These are phyloP conservation scores for Gobius niger DNA, from an alignment of 2,113 vertebrate species.

Conservation along the genomic window DNA sequence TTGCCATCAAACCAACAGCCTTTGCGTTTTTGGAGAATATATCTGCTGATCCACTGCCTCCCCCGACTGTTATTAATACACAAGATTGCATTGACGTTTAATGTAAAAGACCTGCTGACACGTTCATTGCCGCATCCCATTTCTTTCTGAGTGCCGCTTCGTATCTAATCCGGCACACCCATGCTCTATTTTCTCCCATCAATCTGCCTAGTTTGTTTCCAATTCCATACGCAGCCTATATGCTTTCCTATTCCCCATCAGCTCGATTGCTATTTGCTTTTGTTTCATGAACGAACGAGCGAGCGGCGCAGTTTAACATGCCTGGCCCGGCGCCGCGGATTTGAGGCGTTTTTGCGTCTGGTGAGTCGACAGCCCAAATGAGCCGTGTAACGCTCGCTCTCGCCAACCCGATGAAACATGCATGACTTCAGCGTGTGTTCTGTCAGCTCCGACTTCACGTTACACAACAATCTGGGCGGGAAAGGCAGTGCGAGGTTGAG, in stretches of 20 bases:
- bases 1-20: too few species aligned
- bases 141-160: neutral
- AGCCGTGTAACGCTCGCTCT: slow-evolving; percentile 58
- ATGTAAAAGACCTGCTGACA: neutral
- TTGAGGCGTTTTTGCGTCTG: slow-evolving; percentile 39
- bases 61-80: neutral
- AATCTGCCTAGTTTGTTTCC: neutral
- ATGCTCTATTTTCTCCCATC: neutral
- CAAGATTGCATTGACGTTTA: neutral
- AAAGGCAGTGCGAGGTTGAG: too few species aligned
- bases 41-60: too few species aligned
- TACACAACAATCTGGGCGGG: neutral
- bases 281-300: slow-evolving; percentile 18
- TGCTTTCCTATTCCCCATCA: neutral
- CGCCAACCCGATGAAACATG: slow-evolving; percentile 59
- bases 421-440: slow-evolving; percentile 33
- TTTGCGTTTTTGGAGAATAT: too few species aligned
- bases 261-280: slow-evolving; percentile 17
- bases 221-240: neutral
- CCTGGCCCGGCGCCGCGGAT: slow-evolving; percentile 8
- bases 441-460: slow-evolving; percentile 15
- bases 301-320: slow-evolving; percentile 16
- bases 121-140: neutral
- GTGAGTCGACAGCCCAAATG: slow-evolving; percentile 57
- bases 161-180: neutral